phyloP scores from a whole-genome alignment of 2,113 vertebrate genomes.

The Silurus meridionalis region DNA sequence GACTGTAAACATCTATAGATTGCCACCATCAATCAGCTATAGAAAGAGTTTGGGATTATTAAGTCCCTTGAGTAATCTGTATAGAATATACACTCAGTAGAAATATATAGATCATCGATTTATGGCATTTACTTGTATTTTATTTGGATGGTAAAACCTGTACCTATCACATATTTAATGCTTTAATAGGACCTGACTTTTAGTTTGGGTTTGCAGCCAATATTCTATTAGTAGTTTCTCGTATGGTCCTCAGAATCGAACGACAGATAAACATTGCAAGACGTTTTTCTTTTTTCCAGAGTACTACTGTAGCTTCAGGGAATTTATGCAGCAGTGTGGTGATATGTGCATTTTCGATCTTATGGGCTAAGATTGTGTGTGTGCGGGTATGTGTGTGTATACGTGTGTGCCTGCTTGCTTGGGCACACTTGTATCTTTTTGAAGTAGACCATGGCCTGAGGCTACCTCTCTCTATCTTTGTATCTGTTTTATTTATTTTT shows the following conservation, averaged over 20 bases:
- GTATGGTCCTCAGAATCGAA: not conserved
- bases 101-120: not conserved
- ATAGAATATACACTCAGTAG: not conserved
- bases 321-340: not conserved
- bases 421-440: conserved; percentile 28
- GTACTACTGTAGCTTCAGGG: not conserved
- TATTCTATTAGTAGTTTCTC: not conserved
- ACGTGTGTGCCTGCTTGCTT: conserved; percentile 7
- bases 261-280: not conserved
- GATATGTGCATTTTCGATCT: not conserved
- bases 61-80: not conserved
- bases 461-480: conserved; percentile 37
- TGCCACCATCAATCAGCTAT: not conserved
- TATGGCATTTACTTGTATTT: not conserved
- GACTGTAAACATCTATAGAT: not conserved
- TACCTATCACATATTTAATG: not conserved
- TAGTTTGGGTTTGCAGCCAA: not conserved
- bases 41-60: not conserved
- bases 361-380: not conserved
- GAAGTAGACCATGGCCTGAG: conserved; percentile 51
- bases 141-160: not conserved
- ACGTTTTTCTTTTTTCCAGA: not conserved
- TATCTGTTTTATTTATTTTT: conserved; percentile 32
- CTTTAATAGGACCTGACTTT: not conserved
- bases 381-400: not conserved